Evolutionary conservation across 35 echinoderm and acorn worm genomes (phyloP).

Genomic region (Chiridota heheva): DNA sequence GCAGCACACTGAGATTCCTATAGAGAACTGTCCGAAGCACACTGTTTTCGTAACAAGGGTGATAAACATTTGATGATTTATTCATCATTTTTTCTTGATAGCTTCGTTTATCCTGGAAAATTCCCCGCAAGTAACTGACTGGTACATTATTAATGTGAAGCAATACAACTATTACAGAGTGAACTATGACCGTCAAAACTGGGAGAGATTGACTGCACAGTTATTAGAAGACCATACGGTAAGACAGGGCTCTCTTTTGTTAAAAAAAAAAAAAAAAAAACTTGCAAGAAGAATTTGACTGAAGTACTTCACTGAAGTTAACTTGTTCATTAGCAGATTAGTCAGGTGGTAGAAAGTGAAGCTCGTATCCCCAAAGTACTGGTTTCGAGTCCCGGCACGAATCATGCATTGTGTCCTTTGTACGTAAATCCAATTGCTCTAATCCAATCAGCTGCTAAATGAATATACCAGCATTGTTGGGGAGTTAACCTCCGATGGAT

Average conservation of each 20-base stretch:
- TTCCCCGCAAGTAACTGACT: slow-evolving; percentile 20
- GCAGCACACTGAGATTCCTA: too few relatives aligned
- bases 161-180: slow-evolving; percentile 75
- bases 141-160: slow-evolving; percentile 56
- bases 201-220: slow-evolving; percentile 36
- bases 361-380: background rate
- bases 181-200: slow-evolving; percentile 59
- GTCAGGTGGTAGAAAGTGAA: background rate
- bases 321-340: background rate
- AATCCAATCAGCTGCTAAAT: too few relatives aligned
- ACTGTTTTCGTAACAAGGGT: too few relatives aligned
- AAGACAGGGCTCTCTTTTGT: background rate
- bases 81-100: slow-evolving; percentile 31
- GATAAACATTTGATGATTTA: too few relatives aligned
- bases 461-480: too few relatives aligned
- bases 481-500: too few relatives aligned
- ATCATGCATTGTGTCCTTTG: background rate
- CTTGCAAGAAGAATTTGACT: background rate
- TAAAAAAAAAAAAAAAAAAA: background rate
- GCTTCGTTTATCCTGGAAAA: slow-evolving; percentile 33
- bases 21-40: too few relatives aligned
- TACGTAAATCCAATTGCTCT: too few relatives aligned
- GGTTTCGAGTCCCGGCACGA: background rate
- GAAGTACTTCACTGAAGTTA: background rate
- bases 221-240: slow-evolving; percentile 21